A percentile compares a stretch with the other conserved stretches of the same genome.
These are phyloP conservation scores for Aspidoscelis tigris DNA, from an alignment of 2,113 vertebrate genomes.

Conservation along the genomic window DNA sequence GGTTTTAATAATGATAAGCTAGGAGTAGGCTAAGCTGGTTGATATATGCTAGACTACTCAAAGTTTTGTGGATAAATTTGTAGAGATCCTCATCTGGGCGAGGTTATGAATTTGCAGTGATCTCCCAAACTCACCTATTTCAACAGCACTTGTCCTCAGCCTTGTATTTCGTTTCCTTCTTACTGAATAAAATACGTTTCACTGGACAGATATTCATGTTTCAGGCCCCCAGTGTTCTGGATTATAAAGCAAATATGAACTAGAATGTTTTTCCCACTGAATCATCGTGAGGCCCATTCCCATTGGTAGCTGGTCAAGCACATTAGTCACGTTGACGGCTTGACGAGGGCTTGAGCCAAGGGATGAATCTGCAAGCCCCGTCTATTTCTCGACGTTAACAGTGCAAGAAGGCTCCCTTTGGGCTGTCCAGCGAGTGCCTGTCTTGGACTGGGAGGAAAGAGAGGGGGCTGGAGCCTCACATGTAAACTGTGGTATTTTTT, in stretches of 20 bases:
- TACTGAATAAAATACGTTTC: background rate
- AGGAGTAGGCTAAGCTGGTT: too few species aligned
- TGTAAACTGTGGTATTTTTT: conserved; percentile 25
- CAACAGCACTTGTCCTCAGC: background rate
- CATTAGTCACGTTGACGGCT: background rate
- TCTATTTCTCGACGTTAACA: background rate
- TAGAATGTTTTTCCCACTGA: background rate
- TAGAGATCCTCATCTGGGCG: background rate
- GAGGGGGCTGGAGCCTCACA: background rate
- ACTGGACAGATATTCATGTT: background rate
- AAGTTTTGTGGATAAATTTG: background rate
- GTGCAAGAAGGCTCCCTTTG: background rate
- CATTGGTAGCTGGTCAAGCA: background rate
- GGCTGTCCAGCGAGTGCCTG: background rate
- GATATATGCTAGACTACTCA: background rate
- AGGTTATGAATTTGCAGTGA: background rate
- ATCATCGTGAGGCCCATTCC: background rate
- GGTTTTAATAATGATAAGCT: too few species aligned
- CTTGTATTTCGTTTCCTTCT: background rate
- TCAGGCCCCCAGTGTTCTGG: background rate
- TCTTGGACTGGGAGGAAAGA: background rate
- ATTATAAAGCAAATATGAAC: background rate
- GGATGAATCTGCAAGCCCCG: background rate
- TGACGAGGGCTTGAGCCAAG: background rate
- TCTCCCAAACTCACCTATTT: background rate